These are phyloP conservation scores for Sarcophilus harrisii DNA, from an alignment of 2,797 vertebrate genomes.

Conservation along the genomic window DNA sequence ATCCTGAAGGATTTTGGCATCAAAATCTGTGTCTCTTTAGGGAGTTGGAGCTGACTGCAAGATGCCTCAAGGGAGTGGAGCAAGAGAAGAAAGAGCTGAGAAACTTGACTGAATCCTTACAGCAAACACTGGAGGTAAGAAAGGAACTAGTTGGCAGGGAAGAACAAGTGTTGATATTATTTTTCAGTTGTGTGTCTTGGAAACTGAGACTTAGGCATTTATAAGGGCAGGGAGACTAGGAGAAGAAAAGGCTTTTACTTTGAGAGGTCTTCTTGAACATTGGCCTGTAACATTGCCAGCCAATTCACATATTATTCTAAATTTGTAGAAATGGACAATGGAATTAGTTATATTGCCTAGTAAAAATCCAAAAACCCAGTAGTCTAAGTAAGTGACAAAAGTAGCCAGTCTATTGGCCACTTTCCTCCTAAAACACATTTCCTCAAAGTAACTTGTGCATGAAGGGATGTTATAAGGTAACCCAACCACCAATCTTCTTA, in stretches of 20 bases:
- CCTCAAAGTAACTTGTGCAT: conserved; percentile 26
- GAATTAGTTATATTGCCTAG: conserved; percentile 15
- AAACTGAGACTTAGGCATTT: not conserved
- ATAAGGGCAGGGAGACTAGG: not conserved
- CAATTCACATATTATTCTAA: not conserved
- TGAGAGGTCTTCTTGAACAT: not conserved
- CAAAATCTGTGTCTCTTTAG: conserved; percentile 82
- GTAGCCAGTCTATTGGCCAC: not conserved
- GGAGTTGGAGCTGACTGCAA: conserved; percentile 93
- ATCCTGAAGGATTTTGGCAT: not conserved
- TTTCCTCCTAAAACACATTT: conserved; percentile 47
- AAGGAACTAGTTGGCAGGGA: not conserved
- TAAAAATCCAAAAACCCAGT: not conserved
- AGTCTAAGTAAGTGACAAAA: not conserved
- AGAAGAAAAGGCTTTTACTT: not conserved
- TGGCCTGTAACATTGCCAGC: not conserved
- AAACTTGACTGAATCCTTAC: conserved; percentile 90
- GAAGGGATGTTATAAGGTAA: conserved; percentile 3
- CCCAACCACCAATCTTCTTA: not conserved
- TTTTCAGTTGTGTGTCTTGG: not conserved
- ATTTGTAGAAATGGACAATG: not conserved
- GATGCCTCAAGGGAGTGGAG: conserved; percentile 93
- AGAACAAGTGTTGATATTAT: not conserved
- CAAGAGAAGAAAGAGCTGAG: conserved; percentile 93
- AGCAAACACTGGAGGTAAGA: conserved; percentile 93